These are phyloP conservation scores for Phacellophora camtschatica DNA, from an alignment of 30 jellyfish, hydroid and myxozoan species.

Conservation along the genomic window DNA sequence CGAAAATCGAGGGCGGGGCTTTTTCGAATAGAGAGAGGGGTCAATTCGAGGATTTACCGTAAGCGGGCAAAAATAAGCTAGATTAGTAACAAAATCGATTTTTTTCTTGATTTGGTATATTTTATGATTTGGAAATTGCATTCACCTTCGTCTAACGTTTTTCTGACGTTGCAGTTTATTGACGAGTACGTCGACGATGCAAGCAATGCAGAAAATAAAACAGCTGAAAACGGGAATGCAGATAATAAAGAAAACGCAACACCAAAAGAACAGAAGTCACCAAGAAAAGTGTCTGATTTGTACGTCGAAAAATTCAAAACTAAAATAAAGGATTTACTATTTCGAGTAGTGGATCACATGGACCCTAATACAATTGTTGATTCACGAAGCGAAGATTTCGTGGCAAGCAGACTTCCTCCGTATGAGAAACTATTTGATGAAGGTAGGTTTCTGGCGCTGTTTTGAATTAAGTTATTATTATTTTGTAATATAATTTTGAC, in stretches of 20 bases:
- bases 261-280: conserved; percentile 26
- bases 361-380: conserved; percentile 88
- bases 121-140: no score
- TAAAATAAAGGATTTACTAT: conserved; percentile 57
- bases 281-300: conserved; percentile 8
- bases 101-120: no score
- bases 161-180: conserved; percentile 27
- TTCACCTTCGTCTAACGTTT: no score
- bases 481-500: not conserved
- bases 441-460: conserved; percentile 6
- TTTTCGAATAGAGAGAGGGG: no score
- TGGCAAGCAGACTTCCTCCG: conserved; percentile 95
- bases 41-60: no score
- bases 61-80: no score
- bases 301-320: conserved; percentile 49
- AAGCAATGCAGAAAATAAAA: conserved; percentile 26
- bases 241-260: conserved; percentile 11
- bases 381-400: conserved; percentile 75
- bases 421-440: conserved; percentile 53
- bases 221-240: not conserved
- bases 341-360: conserved; percentile 72
- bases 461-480: not conserved
- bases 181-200: conserved; percentile 30
- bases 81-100: no score
- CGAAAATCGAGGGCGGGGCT: no score